A percentile compares a stretch with the other conserved stretches of the same genome.
phyloP scores from a whole-genome alignment of 2,888 invertebrate species.

The Eupithecia subumbrata region DNA sequence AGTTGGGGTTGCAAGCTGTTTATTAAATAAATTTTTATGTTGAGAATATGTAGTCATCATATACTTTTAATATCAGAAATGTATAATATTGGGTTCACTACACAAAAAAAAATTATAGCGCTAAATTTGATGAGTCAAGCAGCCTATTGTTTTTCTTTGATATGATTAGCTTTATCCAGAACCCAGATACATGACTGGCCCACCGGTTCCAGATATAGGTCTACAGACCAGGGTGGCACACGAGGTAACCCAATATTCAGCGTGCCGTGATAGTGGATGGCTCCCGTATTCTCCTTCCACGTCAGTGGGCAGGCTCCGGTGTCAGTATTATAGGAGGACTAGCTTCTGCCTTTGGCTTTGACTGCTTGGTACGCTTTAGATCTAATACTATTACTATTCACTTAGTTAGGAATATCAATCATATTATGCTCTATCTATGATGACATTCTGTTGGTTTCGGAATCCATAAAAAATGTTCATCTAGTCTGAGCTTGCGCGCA shows the following conservation, averaged over 20 bases:
- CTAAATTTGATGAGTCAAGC: too few species aligned
- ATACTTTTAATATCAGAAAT: too few species aligned
- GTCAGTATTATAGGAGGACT: conserved; percentile 2
- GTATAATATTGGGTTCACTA: too few species aligned
- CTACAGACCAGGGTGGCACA: conserved; percentile 29
- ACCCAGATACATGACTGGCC: background rate
- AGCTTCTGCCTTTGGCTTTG: background rate
- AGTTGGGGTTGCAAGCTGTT: too few species aligned
- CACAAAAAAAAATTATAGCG: too few species aligned
- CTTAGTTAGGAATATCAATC: too few species aligned
- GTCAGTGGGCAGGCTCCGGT: conserved; percentile 12
- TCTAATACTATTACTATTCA: background rate
- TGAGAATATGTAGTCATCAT: too few species aligned
- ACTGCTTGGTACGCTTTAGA: background rate
- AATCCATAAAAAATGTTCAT: too few species aligned
- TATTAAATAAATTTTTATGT: too few species aligned
- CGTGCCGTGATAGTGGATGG: conserved; percentile 15
- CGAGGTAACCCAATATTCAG: conserved; percentile 28
- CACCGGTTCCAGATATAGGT: conserved; percentile 30
- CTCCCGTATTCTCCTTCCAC: conserved; percentile 3
- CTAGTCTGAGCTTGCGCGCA: too few species aligned
- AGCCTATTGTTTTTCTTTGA: background rate
- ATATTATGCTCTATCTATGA: too few species aligned
- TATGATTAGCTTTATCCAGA: background rate
- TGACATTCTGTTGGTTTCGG: too few species aligned